These are phyloP conservation scores for Lottia scabra DNA, from an alignment of 2,888 invertebrate genomes.

Conservation along the genomic window DNA sequence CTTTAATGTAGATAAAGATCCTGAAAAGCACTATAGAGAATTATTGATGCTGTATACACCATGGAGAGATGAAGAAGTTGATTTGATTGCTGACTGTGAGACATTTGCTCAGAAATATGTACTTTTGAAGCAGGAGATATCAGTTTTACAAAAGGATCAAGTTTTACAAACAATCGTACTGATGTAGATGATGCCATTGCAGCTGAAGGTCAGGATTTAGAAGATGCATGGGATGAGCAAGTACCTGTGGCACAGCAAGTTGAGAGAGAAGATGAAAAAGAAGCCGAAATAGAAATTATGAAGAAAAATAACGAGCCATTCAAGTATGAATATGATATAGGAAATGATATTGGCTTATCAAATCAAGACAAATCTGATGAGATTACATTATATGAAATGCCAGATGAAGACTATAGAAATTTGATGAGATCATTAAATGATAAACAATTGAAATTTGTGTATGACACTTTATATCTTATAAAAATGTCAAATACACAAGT, in stretches of 20 bases:
- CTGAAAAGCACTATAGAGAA: slow-evolving; percentile 48
- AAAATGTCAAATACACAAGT: slow-evolving; percentile 29
- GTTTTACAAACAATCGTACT: neutral
- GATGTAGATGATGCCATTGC: neutral
- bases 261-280: neutral
- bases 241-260: neutral
- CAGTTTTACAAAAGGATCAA: neutral
- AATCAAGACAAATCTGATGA: slow-evolving; percentile 16
- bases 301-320: slow-evolving; percentile 14
- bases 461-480: slow-evolving; percentile 27
- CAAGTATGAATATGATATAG: slow-evolving; percentile 34
- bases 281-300: neutral
- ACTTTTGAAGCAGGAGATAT: no score
- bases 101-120: no score
- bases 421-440: slow-evolving; percentile 30
- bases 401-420: slow-evolving; percentile 29
- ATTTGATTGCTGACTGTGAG: slow-evolving; percentile 14
- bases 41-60: slow-evolving; percentile 51
- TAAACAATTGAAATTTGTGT: slow-evolving; percentile 32
- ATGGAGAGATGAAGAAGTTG: slow-evolving; percentile 52
- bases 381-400: slow-evolving; percentile 23
- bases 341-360: slow-evolving; percentile 29
- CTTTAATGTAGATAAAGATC: slow-evolving; percentile 37
- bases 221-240: neutral
- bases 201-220: neutral